Evolutionary conservation across 2,113 vertebrate genomes (phyloP).

Genomic region (Australoheros scitulus): DNA sequence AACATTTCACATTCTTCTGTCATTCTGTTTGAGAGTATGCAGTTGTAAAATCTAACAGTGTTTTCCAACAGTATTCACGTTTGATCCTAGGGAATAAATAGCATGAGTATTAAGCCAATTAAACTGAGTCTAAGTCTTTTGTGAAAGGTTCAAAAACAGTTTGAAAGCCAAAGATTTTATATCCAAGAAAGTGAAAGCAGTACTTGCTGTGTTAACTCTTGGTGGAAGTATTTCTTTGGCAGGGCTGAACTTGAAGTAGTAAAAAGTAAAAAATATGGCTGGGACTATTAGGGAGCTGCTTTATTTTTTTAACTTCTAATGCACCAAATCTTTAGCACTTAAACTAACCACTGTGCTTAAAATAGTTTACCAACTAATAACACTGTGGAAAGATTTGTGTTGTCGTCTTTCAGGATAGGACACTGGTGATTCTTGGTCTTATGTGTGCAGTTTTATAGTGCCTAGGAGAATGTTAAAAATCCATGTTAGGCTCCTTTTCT

Average conservation of each 20-base stretch:
- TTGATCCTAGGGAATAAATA: constrained; percentile 8
- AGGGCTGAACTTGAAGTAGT: constrained; percentile 15
- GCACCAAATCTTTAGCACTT: background rate
- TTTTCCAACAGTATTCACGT: constrained; percentile 42
- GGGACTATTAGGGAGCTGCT: constrained; percentile 8
- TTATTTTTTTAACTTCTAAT: background rate
- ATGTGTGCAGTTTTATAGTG: constrained; percentile 15
- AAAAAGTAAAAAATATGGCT: constrained; percentile 39
- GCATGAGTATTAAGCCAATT: constrained; percentile 18
- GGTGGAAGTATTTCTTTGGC: constrained; percentile 26
- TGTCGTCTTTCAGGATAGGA: background rate
- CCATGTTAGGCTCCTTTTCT: constrained; percentile 24
- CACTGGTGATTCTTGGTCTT: constrained; percentile 11
- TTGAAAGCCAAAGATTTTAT: constrained; percentile 50
- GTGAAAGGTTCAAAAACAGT: constrained; percentile 55
- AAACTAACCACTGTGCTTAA: background rate
- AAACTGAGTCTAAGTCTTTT: constrained; percentile 13
- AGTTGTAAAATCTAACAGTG: constrained; percentile 23
- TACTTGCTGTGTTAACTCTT: constrained; percentile 23
- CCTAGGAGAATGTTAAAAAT: constrained; percentile 30
- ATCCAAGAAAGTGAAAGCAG: constrained; percentile 34
- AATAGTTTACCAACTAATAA: background rate
- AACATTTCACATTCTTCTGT: constrained; percentile 38
- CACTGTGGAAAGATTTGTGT: background rate
- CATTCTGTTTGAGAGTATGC: constrained; percentile 20